phyloP scores from a whole-genome alignment of 2,888 invertebrate genomes.

The Torymus tubicola region DNA sequence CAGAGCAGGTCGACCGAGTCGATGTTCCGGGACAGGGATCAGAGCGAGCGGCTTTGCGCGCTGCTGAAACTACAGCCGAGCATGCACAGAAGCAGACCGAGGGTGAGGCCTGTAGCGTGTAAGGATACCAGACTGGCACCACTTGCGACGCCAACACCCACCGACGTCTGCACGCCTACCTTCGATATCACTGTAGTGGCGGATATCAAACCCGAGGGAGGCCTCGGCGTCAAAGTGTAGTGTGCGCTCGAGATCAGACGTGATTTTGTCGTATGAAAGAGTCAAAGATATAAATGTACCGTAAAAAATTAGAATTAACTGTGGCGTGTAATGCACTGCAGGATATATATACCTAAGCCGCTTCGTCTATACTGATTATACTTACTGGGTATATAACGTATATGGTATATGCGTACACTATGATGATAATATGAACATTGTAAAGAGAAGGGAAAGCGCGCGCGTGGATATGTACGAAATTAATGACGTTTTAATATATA shows the following conservation, averaged over 20 bases:
- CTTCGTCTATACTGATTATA: too few species aligned
- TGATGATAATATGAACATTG: too few species aligned
- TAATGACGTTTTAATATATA: too few species aligned
- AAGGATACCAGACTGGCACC: conserved; percentile 67
- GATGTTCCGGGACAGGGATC: conserved; percentile 61
- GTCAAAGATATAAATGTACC: too few species aligned
- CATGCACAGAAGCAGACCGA: conserved; percentile 64
- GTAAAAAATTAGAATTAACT: too few species aligned
- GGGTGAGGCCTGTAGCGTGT: conserved; percentile 61
- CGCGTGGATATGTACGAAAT: too few species aligned
- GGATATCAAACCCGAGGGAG: conserved; percentile 67
- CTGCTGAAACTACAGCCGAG: conserved; percentile 65
- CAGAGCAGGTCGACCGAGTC: conserved; percentile 72
- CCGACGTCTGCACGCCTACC: conserved; percentile 71
- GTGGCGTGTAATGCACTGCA: too few species aligned
- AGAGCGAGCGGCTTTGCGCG: conserved; percentile 58
- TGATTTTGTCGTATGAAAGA: conserved; percentile 19
- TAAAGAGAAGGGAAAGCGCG: too few species aligned
- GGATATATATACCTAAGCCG: too few species aligned
- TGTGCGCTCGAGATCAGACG: too few species aligned
- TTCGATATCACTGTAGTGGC: conserved; percentile 68
- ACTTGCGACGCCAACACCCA: conserved; percentile 69
- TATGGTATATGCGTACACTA: too few species aligned
- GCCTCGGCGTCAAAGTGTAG: conserved; percentile 68
- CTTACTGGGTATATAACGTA: too few species aligned